Evolutionary conservation across 2,797 vertebrate species (phyloP), one percentile per base, ranked within the genome.

Genomic region (Enteromius paludinosus): DNA sequence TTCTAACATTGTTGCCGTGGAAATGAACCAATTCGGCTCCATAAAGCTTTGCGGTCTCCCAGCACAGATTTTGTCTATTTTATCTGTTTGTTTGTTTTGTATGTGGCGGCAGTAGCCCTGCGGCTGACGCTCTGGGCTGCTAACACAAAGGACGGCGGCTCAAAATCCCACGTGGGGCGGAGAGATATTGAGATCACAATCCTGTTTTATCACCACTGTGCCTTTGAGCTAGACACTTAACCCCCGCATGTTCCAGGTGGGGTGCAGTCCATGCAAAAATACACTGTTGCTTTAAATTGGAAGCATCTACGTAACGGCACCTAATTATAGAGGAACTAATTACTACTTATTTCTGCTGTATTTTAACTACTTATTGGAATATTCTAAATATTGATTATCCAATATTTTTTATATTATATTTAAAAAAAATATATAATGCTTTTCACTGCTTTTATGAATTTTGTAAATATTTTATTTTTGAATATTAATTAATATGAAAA

Each of bases 41-140:
- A 80, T 61, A 61, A 79, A 79, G 78, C 65, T 59, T 20, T 80
- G 25, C 38, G 6, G 65, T 79, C 66, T 80, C 52, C 17, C 23
- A 45, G 65, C 33, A 30, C 38, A 47, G 78, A 33, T 80, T 71
- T 71, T 17, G 25, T 68, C 56, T 20, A 30, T 76, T 76, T 78
- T 23, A 65, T 49, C 66, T 45, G 59, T 74, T 23, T 68, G 77
- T 54, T 79, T 69, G 49, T 69, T 69, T 69, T 69, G 47, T 69
- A 69, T 28, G 35, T 69, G 64, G 68, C 0, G 0, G 33, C 33
- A 69, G 64, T 28, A 54, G 35, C 20, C 33, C 47, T 28, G 49
- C 14, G 4, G 47, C n/a, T 56, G 54, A 69, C 15, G 30, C 47
- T 70, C 65, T 28, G 6, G 33, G 23, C 64, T 8, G 5, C 23